These are phyloP conservation scores for Oxyteleia sp. DNA, from an alignment of 2,888 invertebrate species.

Conservation along the genomic window DNA sequence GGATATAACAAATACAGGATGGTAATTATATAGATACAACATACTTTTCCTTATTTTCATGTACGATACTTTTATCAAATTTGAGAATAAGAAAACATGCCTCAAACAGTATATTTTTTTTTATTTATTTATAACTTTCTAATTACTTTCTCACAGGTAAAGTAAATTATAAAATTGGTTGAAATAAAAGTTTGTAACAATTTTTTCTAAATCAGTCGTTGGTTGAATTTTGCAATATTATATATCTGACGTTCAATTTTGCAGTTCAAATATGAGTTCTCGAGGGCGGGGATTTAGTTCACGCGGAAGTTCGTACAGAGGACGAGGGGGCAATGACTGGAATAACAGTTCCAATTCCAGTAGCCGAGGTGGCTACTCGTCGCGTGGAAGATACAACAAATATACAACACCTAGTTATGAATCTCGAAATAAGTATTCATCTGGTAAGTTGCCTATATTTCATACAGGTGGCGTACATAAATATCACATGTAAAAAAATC, in stretches of 20 bases:
- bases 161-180: too few species aligned
- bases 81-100: too few species aligned
- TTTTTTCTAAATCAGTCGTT: too few species aligned
- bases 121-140: too few species aligned
- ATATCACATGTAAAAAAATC: too few species aligned
- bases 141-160: background rate
- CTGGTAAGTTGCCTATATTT: conserved; percentile 78
- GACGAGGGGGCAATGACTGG: conserved; percentile 83
- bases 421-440: conserved; percentile 84
- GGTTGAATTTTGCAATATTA: too few species aligned
- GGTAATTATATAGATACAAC: conserved; percentile 70
- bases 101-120: too few species aligned
- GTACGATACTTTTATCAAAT: conserved; percentile 1
- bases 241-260: conserved; percentile 17
- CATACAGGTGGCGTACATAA: too few species aligned
- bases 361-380: conserved; percentile 83
- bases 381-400: conserved; percentile 83
- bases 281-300: conserved; percentile 85
- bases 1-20: conserved; percentile 85
- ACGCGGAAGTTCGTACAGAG: conserved; percentile 84
- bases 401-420: conserved; percentile 84
- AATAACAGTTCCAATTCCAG: conserved; percentile 79
- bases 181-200: background rate
- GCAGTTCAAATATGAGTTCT: conserved; percentile 83
- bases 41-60: too few species aligned